These are phyloP conservation scores for Typhlomys cinereus DNA, from an alignment of 2,113 vertebrate genomes.

Conservation along the genomic window DNA sequence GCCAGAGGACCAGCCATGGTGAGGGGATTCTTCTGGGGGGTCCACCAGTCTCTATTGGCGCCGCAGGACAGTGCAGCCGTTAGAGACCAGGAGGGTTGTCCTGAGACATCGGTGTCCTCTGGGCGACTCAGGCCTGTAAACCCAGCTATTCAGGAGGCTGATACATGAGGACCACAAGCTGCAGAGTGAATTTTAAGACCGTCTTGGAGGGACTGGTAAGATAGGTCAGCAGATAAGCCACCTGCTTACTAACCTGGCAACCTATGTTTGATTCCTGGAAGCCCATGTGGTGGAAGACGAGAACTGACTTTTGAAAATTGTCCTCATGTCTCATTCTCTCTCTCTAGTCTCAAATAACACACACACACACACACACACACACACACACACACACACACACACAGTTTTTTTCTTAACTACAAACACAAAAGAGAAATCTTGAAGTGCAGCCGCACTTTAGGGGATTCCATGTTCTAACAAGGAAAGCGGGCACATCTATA, in stretches of 20 bases:
- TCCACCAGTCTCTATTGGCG: not conserved
- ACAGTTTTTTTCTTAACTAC: not conserved
- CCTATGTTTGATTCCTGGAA: too few species aligned
- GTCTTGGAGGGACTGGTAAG: not conserved
- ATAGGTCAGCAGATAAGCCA: not conserved
- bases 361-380: too few species aligned
- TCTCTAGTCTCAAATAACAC: too few species aligned
- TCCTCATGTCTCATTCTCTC: too few species aligned
- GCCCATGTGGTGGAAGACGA: too few species aligned
- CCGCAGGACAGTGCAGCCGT: not conserved
- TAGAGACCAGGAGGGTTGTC: not conserved
- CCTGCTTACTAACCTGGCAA: not conserved
- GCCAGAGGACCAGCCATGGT: not conserved
- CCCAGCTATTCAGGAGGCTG: not conserved
- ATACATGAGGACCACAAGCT: not conserved
- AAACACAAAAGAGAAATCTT: conserved; percentile 24
- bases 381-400: not conserved
- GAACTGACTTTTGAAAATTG: too few species aligned
- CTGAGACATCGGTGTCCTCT: conserved; percentile 10
- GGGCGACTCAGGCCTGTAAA: not conserved
- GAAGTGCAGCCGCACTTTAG: not conserved
- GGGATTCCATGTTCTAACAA: not conserved
- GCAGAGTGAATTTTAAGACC: not conserved
- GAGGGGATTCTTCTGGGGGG: not conserved
- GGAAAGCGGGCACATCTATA: not conserved